Evolutionary conservation across 1,140 invertebrate genomes (phyloP).

Genomic region (Coptotermes formosanus): DNA sequence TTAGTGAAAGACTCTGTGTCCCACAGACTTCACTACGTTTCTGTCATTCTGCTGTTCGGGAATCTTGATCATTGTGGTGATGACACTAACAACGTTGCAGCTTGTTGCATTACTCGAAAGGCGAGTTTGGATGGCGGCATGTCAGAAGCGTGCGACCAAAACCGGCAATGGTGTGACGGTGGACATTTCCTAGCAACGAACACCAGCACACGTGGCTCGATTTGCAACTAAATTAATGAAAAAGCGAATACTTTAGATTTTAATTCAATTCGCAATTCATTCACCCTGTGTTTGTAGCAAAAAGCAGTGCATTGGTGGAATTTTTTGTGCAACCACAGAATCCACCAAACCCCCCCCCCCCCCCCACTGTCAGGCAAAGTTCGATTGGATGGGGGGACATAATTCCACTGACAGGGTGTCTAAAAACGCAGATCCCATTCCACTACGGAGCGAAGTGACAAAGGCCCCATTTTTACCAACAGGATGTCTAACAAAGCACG

Average conservation of each 20-base stretch:
- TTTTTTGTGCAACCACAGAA: not conserved
- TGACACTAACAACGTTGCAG: no score
- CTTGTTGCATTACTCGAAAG: no score
- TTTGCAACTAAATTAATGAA: conserved; percentile 5
- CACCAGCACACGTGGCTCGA: not conserved
- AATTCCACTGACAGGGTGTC: not conserved
- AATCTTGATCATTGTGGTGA: no score
- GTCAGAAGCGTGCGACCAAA: not conserved
- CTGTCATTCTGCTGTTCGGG: no score
- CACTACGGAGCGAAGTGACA: no score
- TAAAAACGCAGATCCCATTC: no score
- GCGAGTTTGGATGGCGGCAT: no score
- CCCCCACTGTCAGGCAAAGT: not conserved
- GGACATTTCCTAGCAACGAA: not conserved
- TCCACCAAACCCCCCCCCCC: not conserved
- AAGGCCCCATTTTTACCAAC: no score
- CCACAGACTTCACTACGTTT: no score
- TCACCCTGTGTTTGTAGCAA: not conserved
- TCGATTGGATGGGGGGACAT: not conserved
- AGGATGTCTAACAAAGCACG: no score
- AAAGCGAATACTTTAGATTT: not conserved
- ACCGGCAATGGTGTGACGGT: not conserved
- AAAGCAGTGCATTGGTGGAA: not conserved
- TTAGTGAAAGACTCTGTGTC: no score
- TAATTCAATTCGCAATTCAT: conserved; percentile 19